Evolutionary conservation across 1,140 invertebrate genomes (phyloP), one percentile per base, ranked within the genome.

Genomic region (Drosophila santomea): DNA sequence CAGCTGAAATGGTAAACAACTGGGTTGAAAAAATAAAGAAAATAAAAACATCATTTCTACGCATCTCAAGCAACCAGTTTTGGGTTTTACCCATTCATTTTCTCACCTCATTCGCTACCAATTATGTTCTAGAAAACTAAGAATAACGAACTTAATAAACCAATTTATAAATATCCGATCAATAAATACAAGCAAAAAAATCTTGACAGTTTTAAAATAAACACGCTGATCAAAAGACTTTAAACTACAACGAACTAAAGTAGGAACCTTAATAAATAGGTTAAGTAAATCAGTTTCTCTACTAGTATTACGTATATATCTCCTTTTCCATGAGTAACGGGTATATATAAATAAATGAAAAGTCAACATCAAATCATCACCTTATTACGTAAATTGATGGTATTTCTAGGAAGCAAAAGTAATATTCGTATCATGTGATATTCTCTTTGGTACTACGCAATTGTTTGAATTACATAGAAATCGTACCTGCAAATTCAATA

Each of bases 1-100:
- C 32, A 32, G 61, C 48, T 20, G 28, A 44, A 69, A 71, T 50
- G 50, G 51, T 68, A 51, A 52, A 44, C 60, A 66, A 66, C 45
- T 41, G 11, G 35, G 43, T 23, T 10, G 17, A 17, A 39, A 25
- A 59, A 69, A 47, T 10, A 45, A 52, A 55, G 10, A 64, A 56
- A 74, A 74, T 43, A 75, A 64, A 59, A 57, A 75, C 38, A 59
- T 76, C 48, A 76, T 67, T 76, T 57, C 38, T 66, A 48, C 72
- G 54, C 55, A 76, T 62, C 50, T 44, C 38, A 52, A 57, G 41
- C 71, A 56, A 63, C 57, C 56, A 57, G 67, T 69, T 71, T 25
- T 23, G 32, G 17, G 17, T 23, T 28, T 32, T 41, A 45, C 28
- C 15, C 66, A 35, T 41, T 55, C 64, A 3, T 12, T 14, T 20